phyloP scores from a whole-genome alignment of 2,888 invertebrate genomes.

The Panzeria rudis region DNA sequence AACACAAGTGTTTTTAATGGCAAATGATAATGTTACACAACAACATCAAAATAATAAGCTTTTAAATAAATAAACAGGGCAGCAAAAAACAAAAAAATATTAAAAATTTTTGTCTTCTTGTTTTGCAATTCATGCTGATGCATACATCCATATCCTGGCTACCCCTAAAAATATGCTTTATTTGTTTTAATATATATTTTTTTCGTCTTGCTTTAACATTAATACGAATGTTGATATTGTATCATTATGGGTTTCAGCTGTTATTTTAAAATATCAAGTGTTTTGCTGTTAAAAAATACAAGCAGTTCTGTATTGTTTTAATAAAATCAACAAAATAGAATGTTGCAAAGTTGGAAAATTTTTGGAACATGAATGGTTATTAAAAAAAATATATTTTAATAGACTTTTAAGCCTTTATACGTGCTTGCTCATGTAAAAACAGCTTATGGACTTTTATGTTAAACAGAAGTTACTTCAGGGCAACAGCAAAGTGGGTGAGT shows the following conservation, averaged over 20 bases:
- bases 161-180: conserved; percentile 62
- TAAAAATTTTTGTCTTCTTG: conserved; percentile 15
- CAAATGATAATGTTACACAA: conserved; percentile 58
- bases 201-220: conserved; percentile 13
- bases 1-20: conserved; percentile 70
- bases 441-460: conserved; percentile 51
- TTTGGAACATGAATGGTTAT: conserved; percentile 23
- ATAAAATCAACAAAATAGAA: conserved; percentile 12
- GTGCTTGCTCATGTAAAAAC: conserved; percentile 62
- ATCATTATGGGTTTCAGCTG: conserved; percentile 48
- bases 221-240: conserved; percentile 54
- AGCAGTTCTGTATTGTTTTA: conserved; percentile 6
- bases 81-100: conserved; percentile 13
- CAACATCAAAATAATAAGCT: conserved; percentile 40
- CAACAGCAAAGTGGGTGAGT: not conserved
- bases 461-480: not conserved
- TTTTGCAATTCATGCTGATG: not conserved
- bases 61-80: conserved; percentile 50
- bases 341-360: not conserved
- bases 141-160: not conserved
- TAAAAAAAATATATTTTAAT: conserved; percentile 55
- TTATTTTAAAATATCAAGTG: conserved; percentile 15
- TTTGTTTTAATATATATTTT: conserved; percentile 36
- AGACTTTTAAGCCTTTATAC: conserved; percentile 70
- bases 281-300: conserved; percentile 35